phyloP scores from a whole-genome alignment of 2,888 invertebrate genomes.

The Cephus pygmeus region DNA sequence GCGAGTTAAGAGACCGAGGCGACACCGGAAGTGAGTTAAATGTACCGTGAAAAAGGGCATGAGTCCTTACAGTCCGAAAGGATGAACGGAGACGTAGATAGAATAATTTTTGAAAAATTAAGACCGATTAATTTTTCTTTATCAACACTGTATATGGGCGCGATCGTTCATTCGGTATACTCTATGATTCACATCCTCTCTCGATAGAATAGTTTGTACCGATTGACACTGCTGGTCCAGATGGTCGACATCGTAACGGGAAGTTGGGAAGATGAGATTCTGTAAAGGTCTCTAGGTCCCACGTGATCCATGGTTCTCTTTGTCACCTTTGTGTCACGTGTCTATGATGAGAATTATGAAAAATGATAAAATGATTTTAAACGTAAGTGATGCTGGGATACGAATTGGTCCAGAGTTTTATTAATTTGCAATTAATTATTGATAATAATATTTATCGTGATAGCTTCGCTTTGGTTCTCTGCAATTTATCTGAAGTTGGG shows the following conservation, averaged over 20 bases:
- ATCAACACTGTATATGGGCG: neutral
- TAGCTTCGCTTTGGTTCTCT: neutral
- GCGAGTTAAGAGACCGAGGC: neutral
- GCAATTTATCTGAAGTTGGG: neutral
- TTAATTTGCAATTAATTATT: neutral
- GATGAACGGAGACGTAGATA: neutral
- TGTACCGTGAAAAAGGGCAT: neutral
- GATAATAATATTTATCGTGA: neutral
- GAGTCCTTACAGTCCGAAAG: neutral
- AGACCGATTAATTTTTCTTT: neutral
- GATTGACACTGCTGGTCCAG: neutral
- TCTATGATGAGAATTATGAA: neutral
- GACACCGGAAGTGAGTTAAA: neutral
- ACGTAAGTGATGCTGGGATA: neutral
- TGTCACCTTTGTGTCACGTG: neutral
- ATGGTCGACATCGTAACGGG: neutral
- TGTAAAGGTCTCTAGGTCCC: neutral
- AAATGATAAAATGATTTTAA: neutral
- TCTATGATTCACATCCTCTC: neutral
- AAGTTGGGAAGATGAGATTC: neutral
- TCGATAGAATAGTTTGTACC: neutral
- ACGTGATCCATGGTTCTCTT: neutral
- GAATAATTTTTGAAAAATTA: neutral
- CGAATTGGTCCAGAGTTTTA: neutral
- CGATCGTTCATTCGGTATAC: neutral